Base-by-base conservation (phyloP, 35 echinoderm and acorn worm genomes). In the Acanthaster planci region DNA sequence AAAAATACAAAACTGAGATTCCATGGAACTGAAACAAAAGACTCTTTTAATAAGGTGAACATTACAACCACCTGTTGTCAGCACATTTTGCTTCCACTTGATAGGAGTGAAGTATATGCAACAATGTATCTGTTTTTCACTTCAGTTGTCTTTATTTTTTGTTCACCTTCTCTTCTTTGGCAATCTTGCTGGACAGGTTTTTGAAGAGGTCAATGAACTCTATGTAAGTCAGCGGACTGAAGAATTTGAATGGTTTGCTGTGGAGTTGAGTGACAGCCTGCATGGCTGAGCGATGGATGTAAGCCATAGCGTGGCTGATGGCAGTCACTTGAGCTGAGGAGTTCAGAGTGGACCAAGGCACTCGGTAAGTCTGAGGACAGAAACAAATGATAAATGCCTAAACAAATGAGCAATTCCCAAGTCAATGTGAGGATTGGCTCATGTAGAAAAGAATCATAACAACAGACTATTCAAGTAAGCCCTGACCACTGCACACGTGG, bases 191-290 rank as follows among this genome's bases (percentile, higher is more conserved):
- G 7, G 81, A 76, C 15, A 99, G 39, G 32, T 79, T 93, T 72
- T 99, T 99, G 82, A 99, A 99, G 55, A 99, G 92, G 77, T 99
- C 96, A 85, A 99, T 91, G 60, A 99, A 99, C 59, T 99, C 96
- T 22, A 99, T 78, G 82, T 86, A 99, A 21, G 88, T 99, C 5
- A 82, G 37, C 2, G 96, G 96, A 79, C 84, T 91, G 52, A 86
- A 99, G 60, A 99, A 87, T 39, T 91, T 86, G 82, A 89, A 80
- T 8, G 37, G 81, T 77, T 67, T 79, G 51, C 78, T 57, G 47
- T 72, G 85, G 19, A 85, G 68, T 56, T 40, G 75, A 29, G 64
- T 31, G 64, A 79, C 64, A 0, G 64, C 64, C 15, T 72, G 23
- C 64, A 79, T 72, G 8, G 64, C 64, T 5, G 96, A 60, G n/a